These are phyloP conservation scores for Pseudachorutes palmiensis DNA, from an alignment of 1,140 invertebrate genomes.

Conservation along the genomic window DNA sequence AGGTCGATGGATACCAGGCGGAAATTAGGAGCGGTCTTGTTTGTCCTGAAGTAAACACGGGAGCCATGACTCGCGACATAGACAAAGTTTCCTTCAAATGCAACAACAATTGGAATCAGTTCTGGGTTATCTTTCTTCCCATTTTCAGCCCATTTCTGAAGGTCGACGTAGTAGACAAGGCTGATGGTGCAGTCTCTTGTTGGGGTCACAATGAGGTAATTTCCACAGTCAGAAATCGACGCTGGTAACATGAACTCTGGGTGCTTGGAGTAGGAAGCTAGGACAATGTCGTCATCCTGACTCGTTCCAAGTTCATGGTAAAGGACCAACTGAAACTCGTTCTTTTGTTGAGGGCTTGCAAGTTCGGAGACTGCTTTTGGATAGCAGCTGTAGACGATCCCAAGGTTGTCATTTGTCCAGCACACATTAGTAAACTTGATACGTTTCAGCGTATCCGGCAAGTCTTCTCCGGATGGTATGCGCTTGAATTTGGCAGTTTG, in stretches of 20 bases:
- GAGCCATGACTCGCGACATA: slow-evolving; percentile 24
- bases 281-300: background rate
- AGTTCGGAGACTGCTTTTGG: background rate
- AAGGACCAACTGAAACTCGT: background rate
- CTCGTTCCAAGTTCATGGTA: background rate
- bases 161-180: slow-evolving; percentile 11
- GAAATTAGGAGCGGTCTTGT: slow-evolving; percentile 18
- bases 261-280: background rate
- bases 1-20: slow-evolving; percentile 33
- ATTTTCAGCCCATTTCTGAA: background rate
- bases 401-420: background rate
- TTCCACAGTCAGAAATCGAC: slow-evolving; percentile 52
- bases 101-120: background rate
- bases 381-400: background rate
- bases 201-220: slow-evolving; percentile 48
- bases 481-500: background rate
- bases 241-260: background rate
- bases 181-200: slow-evolving; percentile 49
- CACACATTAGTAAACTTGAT: background rate
- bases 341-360: no score
- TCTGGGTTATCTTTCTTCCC: slow-evolving; percentile 32
- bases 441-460: background rate
- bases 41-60: slow-evolving; percentile 24
- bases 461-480: background rate
- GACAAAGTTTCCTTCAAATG: slow-evolving; percentile 41